Evolutionary conservation across 2,797 vertebrate species (phyloP), one percentile per base, ranked within the genome.

Genomic region (Loriculus beryllinus): DNA sequence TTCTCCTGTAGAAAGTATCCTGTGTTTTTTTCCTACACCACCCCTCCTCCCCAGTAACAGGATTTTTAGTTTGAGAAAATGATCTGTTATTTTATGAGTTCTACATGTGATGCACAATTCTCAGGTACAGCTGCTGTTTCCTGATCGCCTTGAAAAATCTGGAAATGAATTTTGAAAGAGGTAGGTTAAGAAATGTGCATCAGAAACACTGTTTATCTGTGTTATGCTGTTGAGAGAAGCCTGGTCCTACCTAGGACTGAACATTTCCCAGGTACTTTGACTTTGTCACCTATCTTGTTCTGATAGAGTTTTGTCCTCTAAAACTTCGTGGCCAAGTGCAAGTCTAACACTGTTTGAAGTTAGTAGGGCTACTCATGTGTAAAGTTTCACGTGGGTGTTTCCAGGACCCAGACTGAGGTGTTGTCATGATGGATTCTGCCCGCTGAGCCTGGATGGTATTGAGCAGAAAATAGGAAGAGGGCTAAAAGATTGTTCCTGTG

Each of bases 381-480:
- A 17, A 74, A 64, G 31, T 74, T 94, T 88, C 70, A 86, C 22
- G 48, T 80, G 59, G 23, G 5, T 8, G 43, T 80, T 89, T 78
- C 75, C 57, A 51, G 77, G 69, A 80, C 59, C 35, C 57, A 51
- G 69, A 62, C 45, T 26, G 1, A 21, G 2, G 62, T 33, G 5
- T 22, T 5, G 2, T 15, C 0, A 0, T 88, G 75, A 69, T 86
- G 84, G 68, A 51, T 87, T 85, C 65, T 91, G 33, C 60, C 63
- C 0, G 0, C 72, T 62, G 65, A 86, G 62, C 67, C 47, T 78
- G 81, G 45, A 85, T 78, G 69, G 70, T 67, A 35, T 2, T 28
- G 80, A 91, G 75, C 52, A 84, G 64, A 86, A 93, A 90, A 91
- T 84, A 88, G 77, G 87, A 90, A 77, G 71, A 75, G 43, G 39